These are phyloP conservation scores for Myotis vivesi DNA, from an alignment of 2,797 vertebrate species.

Conservation along the genomic window DNA sequence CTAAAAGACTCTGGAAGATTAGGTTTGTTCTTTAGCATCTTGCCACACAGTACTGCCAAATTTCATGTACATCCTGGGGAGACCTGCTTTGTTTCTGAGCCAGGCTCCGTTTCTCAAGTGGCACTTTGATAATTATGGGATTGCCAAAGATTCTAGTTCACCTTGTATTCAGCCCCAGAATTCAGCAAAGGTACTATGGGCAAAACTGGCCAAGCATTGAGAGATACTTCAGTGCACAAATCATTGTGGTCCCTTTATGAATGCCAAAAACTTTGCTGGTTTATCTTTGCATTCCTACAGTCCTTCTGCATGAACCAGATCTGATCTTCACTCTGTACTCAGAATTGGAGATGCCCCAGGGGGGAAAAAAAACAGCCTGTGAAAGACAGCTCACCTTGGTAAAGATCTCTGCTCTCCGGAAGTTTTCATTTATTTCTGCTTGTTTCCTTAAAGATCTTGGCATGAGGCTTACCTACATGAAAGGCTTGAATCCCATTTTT, in stretches of 20 bases:
- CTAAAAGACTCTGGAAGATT: not conserved
- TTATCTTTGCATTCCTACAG: not conserved
- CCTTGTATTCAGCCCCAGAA: not conserved
- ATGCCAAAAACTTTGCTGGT: not conserved
- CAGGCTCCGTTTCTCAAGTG: not conserved
- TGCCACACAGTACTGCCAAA: not conserved
- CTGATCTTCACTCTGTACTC: not conserved
- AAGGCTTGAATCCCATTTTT: not conserved
- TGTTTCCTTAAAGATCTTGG: not conserved
- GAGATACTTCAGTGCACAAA: not conserved
- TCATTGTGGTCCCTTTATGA: not conserved
- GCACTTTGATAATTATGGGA: not conserved
- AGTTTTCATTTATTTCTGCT: not conserved
- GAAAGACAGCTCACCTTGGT: not conserved
- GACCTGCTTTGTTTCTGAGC: not conserved
- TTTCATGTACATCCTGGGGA: not conserved
- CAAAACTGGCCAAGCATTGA: not conserved
- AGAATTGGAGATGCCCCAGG: not conserved
- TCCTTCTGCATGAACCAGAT: not conserved
- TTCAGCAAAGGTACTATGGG: not conserved
- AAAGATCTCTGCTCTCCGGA: not conserved
- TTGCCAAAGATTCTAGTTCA: not conserved
- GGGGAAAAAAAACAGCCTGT: not conserved
- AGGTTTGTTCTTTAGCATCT: not conserved
- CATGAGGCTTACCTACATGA: too few relatives aligned